These are phyloP conservation scores for Aurelia sp. DNA, from an alignment of 30 jellyfish, hydroid and myxozoan genomes.

Conservation along the genomic window DNA sequence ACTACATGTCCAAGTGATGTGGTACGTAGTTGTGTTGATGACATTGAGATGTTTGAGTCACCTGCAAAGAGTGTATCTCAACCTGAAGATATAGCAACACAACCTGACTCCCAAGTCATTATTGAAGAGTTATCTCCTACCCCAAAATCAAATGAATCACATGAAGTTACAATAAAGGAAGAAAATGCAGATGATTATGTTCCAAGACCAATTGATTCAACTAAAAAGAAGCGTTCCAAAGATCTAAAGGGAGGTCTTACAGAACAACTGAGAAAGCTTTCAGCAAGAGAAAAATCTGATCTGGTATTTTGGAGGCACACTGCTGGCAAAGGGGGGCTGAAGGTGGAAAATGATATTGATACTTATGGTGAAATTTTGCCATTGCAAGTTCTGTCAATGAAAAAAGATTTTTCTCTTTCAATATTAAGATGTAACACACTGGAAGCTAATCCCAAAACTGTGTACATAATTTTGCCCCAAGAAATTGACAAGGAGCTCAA, in stretches of 20 bases:
- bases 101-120: slow-evolving; percentile 6
- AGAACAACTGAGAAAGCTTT: slow-evolving; percentile 30
- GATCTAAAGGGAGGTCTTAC: slow-evolving; percentile 61
- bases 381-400: slow-evolving; percentile 5
- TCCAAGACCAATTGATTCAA: slow-evolving; percentile 40
- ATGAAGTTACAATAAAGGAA: background rate
- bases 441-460: slow-evolving; percentile 1
- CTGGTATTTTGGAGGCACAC: slow-evolving; percentile 73
- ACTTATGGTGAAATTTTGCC: background rate
- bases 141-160: background rate
- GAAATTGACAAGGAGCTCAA: background rate
- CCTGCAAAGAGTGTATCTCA: slow-evolving; percentile 14
- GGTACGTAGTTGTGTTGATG: background rate
- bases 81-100: background rate
- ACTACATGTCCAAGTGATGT: no score
- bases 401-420: slow-evolving; percentile 6
- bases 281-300: slow-evolving; percentile 59
- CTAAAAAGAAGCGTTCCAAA: slow-evolving; percentile 51
- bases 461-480: slow-evolving; percentile 19
- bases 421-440: slow-evolving; percentile 26
- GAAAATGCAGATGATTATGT: background rate
- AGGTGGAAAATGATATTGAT: background rate
- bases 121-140: slow-evolving; percentile 23
- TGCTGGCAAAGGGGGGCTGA: background rate
- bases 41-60: slow-evolving; percentile 47